Conservation (phyloP, 2,113 vertebrate genomes). For the Nematolebias whitei region DNA sequence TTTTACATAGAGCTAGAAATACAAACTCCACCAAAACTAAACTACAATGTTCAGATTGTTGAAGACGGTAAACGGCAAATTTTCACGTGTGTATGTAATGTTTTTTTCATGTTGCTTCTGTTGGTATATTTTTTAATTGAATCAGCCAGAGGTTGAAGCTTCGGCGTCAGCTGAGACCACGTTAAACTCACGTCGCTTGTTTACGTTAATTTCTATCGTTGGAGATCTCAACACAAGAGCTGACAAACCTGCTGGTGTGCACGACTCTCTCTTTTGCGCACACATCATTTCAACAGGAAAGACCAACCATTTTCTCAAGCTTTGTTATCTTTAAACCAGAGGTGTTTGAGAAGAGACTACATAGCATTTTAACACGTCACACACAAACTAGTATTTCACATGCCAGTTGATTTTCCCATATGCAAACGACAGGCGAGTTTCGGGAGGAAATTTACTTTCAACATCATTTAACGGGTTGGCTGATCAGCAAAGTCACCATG, state of each 20-base stretch:
- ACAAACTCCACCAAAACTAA: too few relatives aligned
- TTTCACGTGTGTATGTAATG: not conserved
- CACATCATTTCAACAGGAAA: conserved; percentile 2
- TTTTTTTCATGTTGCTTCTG: conserved; percentile 10
- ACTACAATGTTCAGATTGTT: too few relatives aligned
- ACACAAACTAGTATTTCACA: conserved; percentile 11
- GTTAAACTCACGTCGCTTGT: conserved; percentile 15
- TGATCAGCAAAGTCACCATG: conserved; percentile 43
- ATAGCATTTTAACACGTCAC: conserved; percentile 30
- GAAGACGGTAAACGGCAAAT: too few relatives aligned
- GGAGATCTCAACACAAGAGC: not conserved
- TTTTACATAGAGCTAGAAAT: too few relatives aligned
- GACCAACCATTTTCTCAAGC: conserved; percentile 34
- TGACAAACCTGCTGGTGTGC: conserved; percentile 19
- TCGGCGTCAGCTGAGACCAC: conserved; percentile 9
- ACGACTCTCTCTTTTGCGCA: conserved; percentile 15
- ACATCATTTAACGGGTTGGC: conserved; percentile 58
- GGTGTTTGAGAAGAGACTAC: conserved; percentile 21
- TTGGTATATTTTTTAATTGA: conserved; percentile 17
- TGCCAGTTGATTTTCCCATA: conserved; percentile 48
- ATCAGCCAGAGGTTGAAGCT: conserved; percentile 4
- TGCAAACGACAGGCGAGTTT: conserved; percentile 66
- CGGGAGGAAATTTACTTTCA: conserved; percentile 51
- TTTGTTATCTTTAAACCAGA: not conserved
- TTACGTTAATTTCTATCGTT: not conserved